These are phyloP conservation scores for Phrixothrix hirtus DNA, from an alignment of 2,888 invertebrate species.

Conservation along the genomic window DNA sequence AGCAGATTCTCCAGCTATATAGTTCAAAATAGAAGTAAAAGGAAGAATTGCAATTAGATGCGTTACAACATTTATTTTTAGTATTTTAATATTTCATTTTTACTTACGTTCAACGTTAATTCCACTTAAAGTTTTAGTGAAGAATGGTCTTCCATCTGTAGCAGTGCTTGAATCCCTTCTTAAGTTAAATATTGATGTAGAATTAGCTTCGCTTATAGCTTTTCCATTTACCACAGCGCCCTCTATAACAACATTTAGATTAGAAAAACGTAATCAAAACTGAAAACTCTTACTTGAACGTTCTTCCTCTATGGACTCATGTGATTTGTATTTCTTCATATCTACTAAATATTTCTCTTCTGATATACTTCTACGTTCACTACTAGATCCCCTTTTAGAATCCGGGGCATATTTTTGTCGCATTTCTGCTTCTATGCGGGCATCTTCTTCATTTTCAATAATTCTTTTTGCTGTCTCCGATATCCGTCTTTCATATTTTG, in stretches of 20 bases:
- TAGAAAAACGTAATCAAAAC: neutral
- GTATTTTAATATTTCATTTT: slow-evolving; percentile 4
- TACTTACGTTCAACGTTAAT: slow-evolving; percentile 80
- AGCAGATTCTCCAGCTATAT: slow-evolving; percentile 85
- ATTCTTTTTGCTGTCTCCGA: slow-evolving; percentile 21
- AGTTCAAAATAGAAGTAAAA: neutral
- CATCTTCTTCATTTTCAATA: slow-evolving; percentile 27
- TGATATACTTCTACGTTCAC: slow-evolving; percentile 1
- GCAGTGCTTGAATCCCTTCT: slow-evolving; percentile 33
- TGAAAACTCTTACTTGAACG: too few species aligned
- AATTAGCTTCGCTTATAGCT: slow-evolving; percentile 4
- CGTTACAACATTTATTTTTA: neutral
- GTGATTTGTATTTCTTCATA: slow-evolving; percentile 3
- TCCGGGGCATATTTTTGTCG: slow-evolving; percentile 34
- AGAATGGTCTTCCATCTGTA: slow-evolving; percentile 71
- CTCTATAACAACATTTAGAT: too few species aligned
- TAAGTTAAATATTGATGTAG: slow-evolving; percentile 33
- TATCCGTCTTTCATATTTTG: slow-evolving; percentile 21
- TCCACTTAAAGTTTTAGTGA: slow-evolving; percentile 75
- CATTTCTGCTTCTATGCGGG: slow-evolving; percentile 38
- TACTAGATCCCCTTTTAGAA: slow-evolving; percentile 28
- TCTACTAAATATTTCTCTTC: neutral
- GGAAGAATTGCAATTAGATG: neutral
- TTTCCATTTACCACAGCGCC: neutral
- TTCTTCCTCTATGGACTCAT: slow-evolving; percentile 15